Base-by-base conservation (phyloP, 2,797 vertebrate genomes). In the Phoeniculus purpureus region DNA sequence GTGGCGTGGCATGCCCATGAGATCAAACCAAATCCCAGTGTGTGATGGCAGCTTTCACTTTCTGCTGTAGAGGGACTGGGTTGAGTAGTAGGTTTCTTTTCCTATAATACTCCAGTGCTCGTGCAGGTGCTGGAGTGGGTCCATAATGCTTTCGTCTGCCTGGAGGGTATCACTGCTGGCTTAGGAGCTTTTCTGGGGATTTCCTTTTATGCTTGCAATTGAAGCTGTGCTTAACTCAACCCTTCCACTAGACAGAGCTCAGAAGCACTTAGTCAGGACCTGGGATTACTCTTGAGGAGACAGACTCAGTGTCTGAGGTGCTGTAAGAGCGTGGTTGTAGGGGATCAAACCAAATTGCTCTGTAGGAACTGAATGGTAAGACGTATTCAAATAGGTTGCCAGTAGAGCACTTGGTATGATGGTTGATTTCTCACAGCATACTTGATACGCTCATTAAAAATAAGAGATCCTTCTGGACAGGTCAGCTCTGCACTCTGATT, bases 171-270 rank as follows among this genome's bases (percentile, higher is more conserved):
- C 21, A 26, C 82, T 0, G 0, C n/a, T 0, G 4, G 59, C 80
- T 93, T 85, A 91, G 90, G 40, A 87, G 91, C 77, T 95, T 95
- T 91, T 45, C 80, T 50, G 52, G 74, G 91, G 85, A 89, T 94
- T 92, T 93, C 74, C 47, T 92, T 65, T 50, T 59, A n/a, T 0
- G 0, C 54, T 58, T 50, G 61, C 51, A 8, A 8, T 29, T 50
- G 85, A 89, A 92, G 25, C 85, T 62, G 62, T 70, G 77, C 74
- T 93, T 89, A 89, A 73, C 75, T 79, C 71, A 88, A 7, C 81
- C 56, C 60, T 92, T 85, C 58, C 10, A 2, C 85, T 77, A 65
- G 80, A 52, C 80, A 84, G 64, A 88, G 64, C 81, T 89, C 65
- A 56, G 56, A 83, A 81, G 67, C 70, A 45, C 83, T 91, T 79